These are phyloP conservation scores for Coturnix japonica DNA, from an alignment of 2,113 vertebrate genomes.

Conservation along the genomic window DNA sequence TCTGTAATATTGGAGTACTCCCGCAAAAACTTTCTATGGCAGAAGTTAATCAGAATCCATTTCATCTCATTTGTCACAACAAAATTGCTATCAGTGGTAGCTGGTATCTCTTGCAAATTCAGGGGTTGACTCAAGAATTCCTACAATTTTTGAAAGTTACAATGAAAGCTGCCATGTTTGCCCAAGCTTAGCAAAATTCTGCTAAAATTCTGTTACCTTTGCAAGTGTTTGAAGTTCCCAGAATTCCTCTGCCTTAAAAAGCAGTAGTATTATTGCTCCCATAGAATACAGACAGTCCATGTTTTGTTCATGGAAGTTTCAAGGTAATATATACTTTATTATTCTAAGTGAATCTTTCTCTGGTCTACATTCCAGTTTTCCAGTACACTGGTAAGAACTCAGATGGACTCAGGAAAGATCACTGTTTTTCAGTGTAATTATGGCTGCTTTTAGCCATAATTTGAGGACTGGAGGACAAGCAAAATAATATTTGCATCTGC, in stretches of 20 bases:
- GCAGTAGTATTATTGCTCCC: not conserved
- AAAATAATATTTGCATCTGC: not conserved
- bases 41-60: not conserved
- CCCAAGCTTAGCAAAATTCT: not conserved
- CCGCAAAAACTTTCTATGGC: not conserved
- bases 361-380: not conserved
- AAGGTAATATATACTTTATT: not conserved
- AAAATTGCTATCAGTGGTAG: not conserved
- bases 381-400: not conserved
- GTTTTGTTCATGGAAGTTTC: not conserved
- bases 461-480: not conserved
- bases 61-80: not conserved
- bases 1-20: not conserved
- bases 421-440: not conserved
- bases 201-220: not conserved
- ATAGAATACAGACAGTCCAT: accelerated
- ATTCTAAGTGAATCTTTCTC: not conserved
- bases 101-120: not conserved
- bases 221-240: not conserved
- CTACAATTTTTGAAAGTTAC: not conserved
- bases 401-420: not conserved
- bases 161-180: not conserved
- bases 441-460: not conserved
- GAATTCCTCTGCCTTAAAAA: not conserved
- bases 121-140: not conserved